Percentiles rank a stretch among this genome's conserved stretches.
Conservation (phyloP, 2,888 invertebrate species). For the Acanthacorydalis orientalis region DNA sequence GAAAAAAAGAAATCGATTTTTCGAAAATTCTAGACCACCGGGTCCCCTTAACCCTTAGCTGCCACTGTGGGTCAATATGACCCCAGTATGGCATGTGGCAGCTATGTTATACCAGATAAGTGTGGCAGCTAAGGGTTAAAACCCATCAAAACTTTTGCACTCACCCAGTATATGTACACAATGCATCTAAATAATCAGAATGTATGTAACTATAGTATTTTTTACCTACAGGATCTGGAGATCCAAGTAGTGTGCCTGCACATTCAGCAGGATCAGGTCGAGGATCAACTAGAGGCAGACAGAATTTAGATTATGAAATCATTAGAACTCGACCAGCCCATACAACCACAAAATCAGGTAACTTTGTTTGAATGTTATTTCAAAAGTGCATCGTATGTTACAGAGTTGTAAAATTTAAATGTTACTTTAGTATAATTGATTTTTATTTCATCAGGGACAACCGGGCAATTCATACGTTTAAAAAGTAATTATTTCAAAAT, state of each 20-base stretch:
- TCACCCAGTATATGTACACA: too few species aligned
- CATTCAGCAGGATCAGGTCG: constrained; percentile 16
- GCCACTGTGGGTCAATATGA: too few species aligned
- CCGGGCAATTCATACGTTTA: constrained; percentile 33
- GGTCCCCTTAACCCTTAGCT: too few species aligned
- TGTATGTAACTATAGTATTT: too few species aligned
- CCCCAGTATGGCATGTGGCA: too few species aligned
- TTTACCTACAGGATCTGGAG: constrained; percentile 19
- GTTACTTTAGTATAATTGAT: not conserved
- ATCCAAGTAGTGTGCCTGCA: constrained; percentile 17
- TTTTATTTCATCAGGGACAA: constrained; percentile 29
- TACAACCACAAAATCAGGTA: constrained; percentile 20
- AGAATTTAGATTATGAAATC: constrained; percentile 28
- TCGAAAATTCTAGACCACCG: too few species aligned
- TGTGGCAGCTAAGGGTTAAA: too few species aligned
- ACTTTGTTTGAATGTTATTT: not conserved
- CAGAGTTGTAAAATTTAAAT: constrained; percentile 17
- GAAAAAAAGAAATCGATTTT: too few species aligned
- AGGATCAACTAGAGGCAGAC: constrained; percentile 37
- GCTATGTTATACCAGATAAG: too few species aligned
- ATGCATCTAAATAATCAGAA: too few species aligned
- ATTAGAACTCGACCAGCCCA: constrained; percentile 24
- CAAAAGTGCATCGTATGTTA: constrained; percentile 19
- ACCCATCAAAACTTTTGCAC: too few species aligned
- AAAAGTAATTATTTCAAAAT: constrained; percentile 54